Evolutionary conservation across 2,888 invertebrate genomes (phyloP).

Genomic region (Agriopis aurantiaria): DNA sequence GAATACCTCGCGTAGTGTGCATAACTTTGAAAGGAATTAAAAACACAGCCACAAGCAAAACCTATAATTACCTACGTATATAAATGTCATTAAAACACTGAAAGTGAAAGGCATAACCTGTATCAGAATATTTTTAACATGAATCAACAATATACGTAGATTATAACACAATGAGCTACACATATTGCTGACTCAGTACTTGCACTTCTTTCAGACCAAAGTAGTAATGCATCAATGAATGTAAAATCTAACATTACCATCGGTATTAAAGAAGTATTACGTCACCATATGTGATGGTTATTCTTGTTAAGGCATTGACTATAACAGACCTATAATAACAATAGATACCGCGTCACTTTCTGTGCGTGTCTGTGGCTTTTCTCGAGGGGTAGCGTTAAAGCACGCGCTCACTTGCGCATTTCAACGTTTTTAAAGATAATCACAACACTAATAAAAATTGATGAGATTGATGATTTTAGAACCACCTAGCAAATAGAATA

Average conservation of each 20-base stretch:
- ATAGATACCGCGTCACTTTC: too few relatives aligned
- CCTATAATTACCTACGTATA: neutral
- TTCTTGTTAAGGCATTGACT: neutral
- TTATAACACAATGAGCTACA: constrained; percentile 23
- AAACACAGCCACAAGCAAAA: neutral
- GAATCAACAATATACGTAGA: constrained; percentile 27
- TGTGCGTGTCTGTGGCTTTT: too few relatives aligned
- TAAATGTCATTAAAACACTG: constrained; percentile 52
- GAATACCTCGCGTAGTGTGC: too few relatives aligned
- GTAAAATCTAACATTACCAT: neutral
- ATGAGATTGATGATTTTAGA: too few relatives aligned
- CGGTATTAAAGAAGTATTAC: constrained; percentile 3
- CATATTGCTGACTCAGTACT: constrained; percentile 26
- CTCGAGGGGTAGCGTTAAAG: too few relatives aligned
- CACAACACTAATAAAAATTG: too few relatives aligned
- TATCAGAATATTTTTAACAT: constrained; percentile 54
- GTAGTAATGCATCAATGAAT: constrained; percentile 16
- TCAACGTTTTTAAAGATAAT: too few relatives aligned
- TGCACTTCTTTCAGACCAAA: neutral
- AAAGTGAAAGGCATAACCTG: constrained; percentile 69
- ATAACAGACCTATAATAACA: too few relatives aligned
- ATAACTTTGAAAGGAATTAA: too few relatives aligned
- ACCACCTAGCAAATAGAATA: too few relatives aligned
- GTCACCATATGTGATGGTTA: constrained; percentile 15
- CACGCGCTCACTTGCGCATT: too few relatives aligned